Percentiles rank a stretch among this genome's conserved stretches.
phyloP scores from a whole-genome alignment of 2,888 invertebrate species.

The Xanthorhoe designata region DNA sequence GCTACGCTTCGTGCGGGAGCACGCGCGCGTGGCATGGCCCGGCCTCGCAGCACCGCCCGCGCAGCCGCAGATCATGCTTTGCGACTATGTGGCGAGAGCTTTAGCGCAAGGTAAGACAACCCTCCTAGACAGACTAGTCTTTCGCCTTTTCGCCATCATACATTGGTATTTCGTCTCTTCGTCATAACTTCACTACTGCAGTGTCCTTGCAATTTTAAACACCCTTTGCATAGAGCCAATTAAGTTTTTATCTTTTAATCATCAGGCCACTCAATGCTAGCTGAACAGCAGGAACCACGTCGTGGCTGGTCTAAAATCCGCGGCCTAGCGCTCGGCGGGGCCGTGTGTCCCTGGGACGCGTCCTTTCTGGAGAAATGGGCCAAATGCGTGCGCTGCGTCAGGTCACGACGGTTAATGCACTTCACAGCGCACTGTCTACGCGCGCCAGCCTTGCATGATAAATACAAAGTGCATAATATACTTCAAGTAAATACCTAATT shows the following conservation, averaged over 20 bases:
- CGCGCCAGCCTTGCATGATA: constrained; percentile 72
- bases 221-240: not conserved
- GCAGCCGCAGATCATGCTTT: constrained; percentile 60
- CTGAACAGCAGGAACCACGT: constrained; percentile 69
- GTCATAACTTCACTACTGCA: no score
- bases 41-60: constrained; percentile 54
- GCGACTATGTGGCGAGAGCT: constrained; percentile 71
- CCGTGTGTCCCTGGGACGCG: constrained; percentile 76
- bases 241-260: not conserved
- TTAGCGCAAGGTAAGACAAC: constrained; percentile 68
- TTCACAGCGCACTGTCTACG: constrained; percentile 75
- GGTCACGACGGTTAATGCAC: constrained; percentile 64
- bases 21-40: constrained; percentile 67
- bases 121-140: not conserved
- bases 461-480: constrained; percentile 72
- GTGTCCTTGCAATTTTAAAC: no score
- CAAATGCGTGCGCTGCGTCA: constrained; percentile 63
- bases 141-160: no score
- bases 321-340: constrained; percentile 68
- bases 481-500: constrained; percentile 47
- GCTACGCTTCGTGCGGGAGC: constrained; percentile 70
- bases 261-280: constrained; percentile 77
- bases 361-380: constrained; percentile 71
- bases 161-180: no score
- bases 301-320: constrained; percentile 66